phyloP scores from a whole-genome alignment of 2,113 vertebrate genomes.

The Entelurus aequoreus region DNA sequence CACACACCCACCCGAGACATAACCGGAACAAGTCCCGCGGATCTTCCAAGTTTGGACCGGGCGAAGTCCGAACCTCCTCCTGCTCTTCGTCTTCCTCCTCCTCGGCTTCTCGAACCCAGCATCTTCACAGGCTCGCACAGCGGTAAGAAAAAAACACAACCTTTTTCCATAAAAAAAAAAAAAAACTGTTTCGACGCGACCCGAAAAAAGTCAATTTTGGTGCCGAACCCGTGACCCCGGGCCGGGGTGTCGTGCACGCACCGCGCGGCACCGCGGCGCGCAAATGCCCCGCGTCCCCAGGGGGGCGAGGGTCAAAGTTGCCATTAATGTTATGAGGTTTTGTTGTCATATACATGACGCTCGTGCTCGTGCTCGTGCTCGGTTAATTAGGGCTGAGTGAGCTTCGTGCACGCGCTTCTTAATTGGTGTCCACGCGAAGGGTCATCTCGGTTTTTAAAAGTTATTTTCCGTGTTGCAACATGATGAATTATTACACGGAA shows the following conservation, averaged over 20 bases:
- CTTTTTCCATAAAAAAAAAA: not conserved
- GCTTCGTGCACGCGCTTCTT: not conserved
- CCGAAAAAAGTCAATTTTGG: not conserved
- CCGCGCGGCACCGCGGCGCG: slow-evolving; percentile 47
- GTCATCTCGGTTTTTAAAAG: too few relatives aligned
- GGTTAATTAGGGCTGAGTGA: too few relatives aligned
- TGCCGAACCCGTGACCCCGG: not conserved
- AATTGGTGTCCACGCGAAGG: slow-evolving; percentile 1
- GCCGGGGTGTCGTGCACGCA: slow-evolving; percentile 27
- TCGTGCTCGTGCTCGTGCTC: too few relatives aligned
- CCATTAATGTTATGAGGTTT: not conserved
- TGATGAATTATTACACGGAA: too few relatives aligned
- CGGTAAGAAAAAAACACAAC: slow-evolving; percentile 61
- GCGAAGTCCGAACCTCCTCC: slow-evolving; percentile 43
- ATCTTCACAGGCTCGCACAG: slow-evolving; percentile 77
- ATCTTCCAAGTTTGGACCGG: slow-evolving; percentile 60
- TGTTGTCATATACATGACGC: not conserved
- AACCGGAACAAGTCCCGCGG: slow-evolving; percentile 6
- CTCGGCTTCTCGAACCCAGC: slow-evolving; percentile 56
- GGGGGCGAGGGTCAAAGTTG: not conserved
- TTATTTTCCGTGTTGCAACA: too few relatives aligned
- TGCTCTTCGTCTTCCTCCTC: slow-evolving; percentile 28
- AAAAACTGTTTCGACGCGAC: too few relatives aligned
- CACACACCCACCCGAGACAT: not conserved
- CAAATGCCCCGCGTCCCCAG: not conserved